Base-by-base conservation (phyloP, 2,888 invertebrate genomes). In the Tiliacea citrago region DNA sequence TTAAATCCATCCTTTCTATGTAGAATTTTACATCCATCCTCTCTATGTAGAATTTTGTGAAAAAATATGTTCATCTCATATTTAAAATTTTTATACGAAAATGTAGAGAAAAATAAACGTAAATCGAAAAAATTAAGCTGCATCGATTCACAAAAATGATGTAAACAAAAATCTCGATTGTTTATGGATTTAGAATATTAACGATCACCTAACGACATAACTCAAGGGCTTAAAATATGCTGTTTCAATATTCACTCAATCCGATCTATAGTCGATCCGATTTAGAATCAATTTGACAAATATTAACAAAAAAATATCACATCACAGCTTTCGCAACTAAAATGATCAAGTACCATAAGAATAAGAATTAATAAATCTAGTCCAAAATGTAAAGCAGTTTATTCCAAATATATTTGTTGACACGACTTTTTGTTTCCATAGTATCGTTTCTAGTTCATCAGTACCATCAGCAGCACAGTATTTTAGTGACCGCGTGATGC, bases 381-480 rank as follows among this genome's bases (percentile, higher is more conserved):
- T 86, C 77, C 79, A 76, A 75, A 84, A 81, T 88, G 86, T 89
- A 87, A 86, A 87, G 75, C 87, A 78, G 82, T 88, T 89, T 89
- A 80, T 84, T 87, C 82, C 77, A 90, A 93, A 94, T 94, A 93
- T 91, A 93, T 88, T 81, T 88, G 89, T 90, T 86, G 66, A 79
- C 83, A 85, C 79, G 76, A 82, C 86, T 90, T 86, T 90, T 92
- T 93, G 89, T 93, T 92, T 93, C 92, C 88, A 91, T 92, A 92
- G 89, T 90, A 88, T 85, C 83, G 77, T 81, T 77, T 29, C 29
- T 85, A 89, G 90, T 89, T 90, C 88, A 91, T 92, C 91, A 93
- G 92, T 92, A 92, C 87, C 89, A 89, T 90, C 88, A 91, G 91
- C 91, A 93, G 93, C 92, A 93, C 93, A 93, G 84, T 90, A 89